These are phyloP conservation scores for Masticophis lateralis DNA, from an alignment of 2,797 vertebrate species.

Conservation along the genomic window DNA sequence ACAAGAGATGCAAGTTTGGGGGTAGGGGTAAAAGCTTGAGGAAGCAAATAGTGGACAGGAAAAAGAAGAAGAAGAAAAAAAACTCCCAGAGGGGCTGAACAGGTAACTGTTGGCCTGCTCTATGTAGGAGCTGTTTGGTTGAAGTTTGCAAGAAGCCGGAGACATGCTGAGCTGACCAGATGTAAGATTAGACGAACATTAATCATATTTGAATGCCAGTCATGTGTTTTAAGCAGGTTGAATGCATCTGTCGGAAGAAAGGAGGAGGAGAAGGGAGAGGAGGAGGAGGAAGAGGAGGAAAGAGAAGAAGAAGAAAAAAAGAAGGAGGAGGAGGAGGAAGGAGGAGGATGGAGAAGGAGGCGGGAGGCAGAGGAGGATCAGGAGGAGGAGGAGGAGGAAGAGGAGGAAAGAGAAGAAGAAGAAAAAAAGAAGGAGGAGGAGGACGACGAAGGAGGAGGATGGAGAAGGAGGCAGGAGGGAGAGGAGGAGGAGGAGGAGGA, in stretches of 20 bases:
- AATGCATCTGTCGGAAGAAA: neutral
- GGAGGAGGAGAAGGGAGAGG: neutral
- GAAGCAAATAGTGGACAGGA: neutral
- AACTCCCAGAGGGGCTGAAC: neutral
- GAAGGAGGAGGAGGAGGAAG: no score
- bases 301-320: no score
- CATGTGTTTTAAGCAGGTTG: neutral
- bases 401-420: no score
- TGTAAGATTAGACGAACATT: neutral
- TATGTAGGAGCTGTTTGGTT: neutral
- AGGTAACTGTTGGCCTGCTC: conserved; percentile 9
- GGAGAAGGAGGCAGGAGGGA: no score
- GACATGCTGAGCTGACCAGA: neutral
- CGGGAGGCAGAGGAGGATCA: no score
- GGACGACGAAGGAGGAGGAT: no score
- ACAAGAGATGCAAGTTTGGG: conserved; percentile 24
- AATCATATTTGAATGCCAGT: no score
- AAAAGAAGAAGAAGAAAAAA: neutral
- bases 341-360: no score
- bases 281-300: no score
- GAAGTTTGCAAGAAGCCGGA: neutral
- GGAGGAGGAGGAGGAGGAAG: no score
- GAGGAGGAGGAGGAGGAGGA: no score
- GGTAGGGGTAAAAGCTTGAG: neutral
- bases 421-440: no score